A percentile compares a stretch with the other conserved stretches of the same genome.
Evolutionary conservation across 2,888 invertebrate genomes (phyloP).

Genomic region (Synanthedon andrenaeformis): DNA sequence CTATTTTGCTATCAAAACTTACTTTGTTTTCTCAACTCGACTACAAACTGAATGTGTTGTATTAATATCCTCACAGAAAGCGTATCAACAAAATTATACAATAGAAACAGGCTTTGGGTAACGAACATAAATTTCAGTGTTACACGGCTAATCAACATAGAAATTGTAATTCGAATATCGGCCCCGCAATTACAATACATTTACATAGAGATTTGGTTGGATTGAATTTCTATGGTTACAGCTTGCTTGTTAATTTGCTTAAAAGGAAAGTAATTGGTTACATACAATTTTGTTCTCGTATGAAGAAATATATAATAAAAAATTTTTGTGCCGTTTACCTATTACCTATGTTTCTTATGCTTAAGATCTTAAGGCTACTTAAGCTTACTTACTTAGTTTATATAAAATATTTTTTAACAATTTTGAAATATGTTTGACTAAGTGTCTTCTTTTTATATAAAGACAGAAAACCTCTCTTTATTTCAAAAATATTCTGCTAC

Average conservation of each 20-base stretch:
- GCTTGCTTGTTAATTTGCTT: constrained; percentile 59
- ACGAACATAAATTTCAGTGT: constrained; percentile 37
- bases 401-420: too few relatives aligned
- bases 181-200: constrained; percentile 59
- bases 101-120: constrained; percentile 31
- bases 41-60: background rate
- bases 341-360: too few relatives aligned
- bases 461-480: too few relatives aligned
- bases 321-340: too few relatives aligned
- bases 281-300: constrained; percentile 37
- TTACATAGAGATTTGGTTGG: constrained; percentile 62
- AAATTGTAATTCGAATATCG: constrained; percentile 59
- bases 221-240: constrained; percentile 54
- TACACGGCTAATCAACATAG: constrained; percentile 52
- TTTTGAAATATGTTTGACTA: too few relatives aligned
- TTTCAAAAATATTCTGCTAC: too few relatives aligned
- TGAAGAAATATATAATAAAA: constrained; percentile 12
- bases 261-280: constrained; percentile 61
- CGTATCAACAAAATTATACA: constrained; percentile 45
- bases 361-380: too few relatives aligned
- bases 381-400: too few relatives aligned
- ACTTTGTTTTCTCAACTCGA: too few relatives aligned
- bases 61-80: background rate
- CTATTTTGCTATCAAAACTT: too few relatives aligned
- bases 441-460: too few relatives aligned